phyloP scores from a whole-genome alignment of 2,888 invertebrate species.

The Agonopterix subpropinquella region DNA sequence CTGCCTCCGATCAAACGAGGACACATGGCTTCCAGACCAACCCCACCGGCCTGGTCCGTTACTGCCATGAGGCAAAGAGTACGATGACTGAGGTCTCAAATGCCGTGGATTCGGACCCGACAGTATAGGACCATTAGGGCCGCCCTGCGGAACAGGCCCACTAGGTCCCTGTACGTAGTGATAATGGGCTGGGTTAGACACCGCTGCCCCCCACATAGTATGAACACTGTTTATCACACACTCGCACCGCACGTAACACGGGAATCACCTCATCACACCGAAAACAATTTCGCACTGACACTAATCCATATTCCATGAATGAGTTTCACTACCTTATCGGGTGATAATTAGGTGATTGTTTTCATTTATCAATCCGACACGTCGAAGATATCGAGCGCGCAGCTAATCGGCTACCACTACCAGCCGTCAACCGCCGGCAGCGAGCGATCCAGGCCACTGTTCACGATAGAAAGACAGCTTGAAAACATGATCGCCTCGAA shows the following conservation, averaged over 20 bases:
- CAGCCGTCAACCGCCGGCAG: constrained; percentile 27
- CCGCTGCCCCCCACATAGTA: constrained; percentile 69
- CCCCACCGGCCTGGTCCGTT: constrained; percentile 74
- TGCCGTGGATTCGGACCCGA: constrained; percentile 53
- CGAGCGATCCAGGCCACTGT: constrained; percentile 60
- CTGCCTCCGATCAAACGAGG: constrained; percentile 68
- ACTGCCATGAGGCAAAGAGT: constrained; percentile 73
- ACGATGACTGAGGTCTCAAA: constrained; percentile 65
- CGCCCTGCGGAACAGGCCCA: constrained; percentile 42
- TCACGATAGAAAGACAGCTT: constrained; percentile 62
- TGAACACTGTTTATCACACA: constrained; percentile 36
- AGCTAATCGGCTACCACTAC: constrained; percentile 44
- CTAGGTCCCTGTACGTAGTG: constrained; percentile 60
- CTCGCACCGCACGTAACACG: constrained; percentile 41
- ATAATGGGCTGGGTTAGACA: constrained; percentile 64
- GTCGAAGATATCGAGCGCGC: constrained; percentile 44
- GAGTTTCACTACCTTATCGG: constrained; percentile 50
- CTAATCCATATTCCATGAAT: constrained; percentile 41
- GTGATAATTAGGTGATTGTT: constrained; percentile 46
- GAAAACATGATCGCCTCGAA: constrained; percentile 61
- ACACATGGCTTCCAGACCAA: constrained; percentile 70
- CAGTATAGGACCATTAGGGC: constrained; percentile 55
- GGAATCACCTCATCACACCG: constrained; percentile 55
- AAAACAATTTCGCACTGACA: constrained; percentile 47
- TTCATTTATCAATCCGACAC: constrained; percentile 40